These are phyloP conservation scores for Leucoraja ocellata DNA, from an alignment of 2,797 vertebrate genomes.

Conservation along the genomic window DNA sequence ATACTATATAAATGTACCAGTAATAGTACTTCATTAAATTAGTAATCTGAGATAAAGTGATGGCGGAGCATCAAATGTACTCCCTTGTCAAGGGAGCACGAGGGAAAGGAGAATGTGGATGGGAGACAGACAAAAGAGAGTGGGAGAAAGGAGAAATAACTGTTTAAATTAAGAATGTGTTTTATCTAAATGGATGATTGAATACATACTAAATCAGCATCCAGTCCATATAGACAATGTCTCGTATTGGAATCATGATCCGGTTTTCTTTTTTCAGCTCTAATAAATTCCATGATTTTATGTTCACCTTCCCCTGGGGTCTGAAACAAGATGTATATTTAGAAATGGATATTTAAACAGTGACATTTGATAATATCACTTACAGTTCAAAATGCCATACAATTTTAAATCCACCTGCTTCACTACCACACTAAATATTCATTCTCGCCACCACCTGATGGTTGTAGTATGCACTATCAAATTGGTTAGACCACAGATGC, in stretches of 20 bases:
- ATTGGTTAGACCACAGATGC: no score
- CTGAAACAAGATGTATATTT: constrained; percentile 44
- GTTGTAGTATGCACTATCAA: no score
- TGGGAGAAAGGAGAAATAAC: no score
- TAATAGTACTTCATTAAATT: not conserved
- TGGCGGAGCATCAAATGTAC: not conserved
- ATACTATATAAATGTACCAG: not conserved
- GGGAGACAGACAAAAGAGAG: no score
- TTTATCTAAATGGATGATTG: no score
- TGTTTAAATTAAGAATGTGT: not conserved
- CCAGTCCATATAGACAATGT: constrained; percentile 96
- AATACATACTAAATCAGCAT: constrained; percentile 87
- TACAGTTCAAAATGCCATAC: not conserved
- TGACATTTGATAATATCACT: not conserved
- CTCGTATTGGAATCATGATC: constrained; percentile 86
- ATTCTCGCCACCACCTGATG: no score
- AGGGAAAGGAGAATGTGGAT: no score
- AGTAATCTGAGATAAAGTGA: not conserved
- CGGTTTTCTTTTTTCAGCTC: constrained; percentile 77
- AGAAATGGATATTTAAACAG: not conserved
- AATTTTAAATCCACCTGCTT: not conserved
- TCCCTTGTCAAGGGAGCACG: not conserved
- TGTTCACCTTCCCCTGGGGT: constrained; percentile 97
- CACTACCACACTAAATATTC: no score
- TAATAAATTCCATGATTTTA: constrained; percentile 99